Conservation (phyloP, 2,797 vertebrate genomes). For the Schizothorax lantsangensis region DNA sequence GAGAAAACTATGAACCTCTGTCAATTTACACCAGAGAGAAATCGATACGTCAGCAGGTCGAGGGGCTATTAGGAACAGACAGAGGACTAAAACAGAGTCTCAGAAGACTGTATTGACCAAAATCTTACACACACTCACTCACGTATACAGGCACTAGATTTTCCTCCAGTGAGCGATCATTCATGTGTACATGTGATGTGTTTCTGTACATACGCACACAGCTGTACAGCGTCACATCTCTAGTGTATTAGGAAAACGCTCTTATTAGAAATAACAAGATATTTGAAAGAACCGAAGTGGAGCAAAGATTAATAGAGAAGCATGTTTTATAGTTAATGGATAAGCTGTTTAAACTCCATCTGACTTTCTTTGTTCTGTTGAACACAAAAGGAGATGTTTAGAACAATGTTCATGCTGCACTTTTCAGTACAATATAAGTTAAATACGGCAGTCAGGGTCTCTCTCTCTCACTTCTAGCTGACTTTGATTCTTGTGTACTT, state of each 20-base stretch:
- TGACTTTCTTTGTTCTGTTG: background rate
- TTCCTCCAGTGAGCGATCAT: background rate
- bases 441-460: background rate
- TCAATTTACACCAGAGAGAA: conserved; percentile 35
- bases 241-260: background rate
- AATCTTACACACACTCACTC: background rate
- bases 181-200: background rate
- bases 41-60: conserved; percentile 30
- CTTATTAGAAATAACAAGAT: background rate
- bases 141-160: background rate
- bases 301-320: background rate
- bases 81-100: conserved; percentile 14
- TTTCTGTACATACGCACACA: conserved; percentile 13
- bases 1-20: conserved; percentile 56
- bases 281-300: background rate
- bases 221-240: background rate
- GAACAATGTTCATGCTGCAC: background rate
- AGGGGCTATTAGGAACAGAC: conserved; percentile 37
- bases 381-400: background rate
- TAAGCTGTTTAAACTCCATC: background rate
- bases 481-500: no score
- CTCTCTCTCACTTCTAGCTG: background rate
- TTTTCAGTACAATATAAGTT: background rate
- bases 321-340: background rate
- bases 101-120: background rate